These are phyloP conservation scores for Macaca nemestrina DNA, from an alignment of 2,113 vertebrate species.

Conservation along the genomic window DNA sequence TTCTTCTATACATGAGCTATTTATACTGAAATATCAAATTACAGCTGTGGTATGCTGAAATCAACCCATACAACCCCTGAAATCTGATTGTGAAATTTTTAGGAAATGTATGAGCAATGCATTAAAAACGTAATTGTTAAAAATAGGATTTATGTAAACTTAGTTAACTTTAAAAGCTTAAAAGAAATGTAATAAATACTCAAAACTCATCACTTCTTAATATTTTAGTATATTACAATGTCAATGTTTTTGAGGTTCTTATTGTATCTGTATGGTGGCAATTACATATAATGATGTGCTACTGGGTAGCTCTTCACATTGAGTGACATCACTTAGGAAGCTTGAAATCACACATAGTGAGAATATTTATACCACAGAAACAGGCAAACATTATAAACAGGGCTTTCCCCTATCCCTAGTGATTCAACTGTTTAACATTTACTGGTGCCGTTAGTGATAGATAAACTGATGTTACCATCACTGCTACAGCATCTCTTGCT, in stretches of 20 bases:
- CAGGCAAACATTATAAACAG: background rate
- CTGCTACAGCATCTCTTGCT: background rate
- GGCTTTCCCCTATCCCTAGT: background rate
- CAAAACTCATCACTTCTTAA: background rate
- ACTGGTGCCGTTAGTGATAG: background rate
- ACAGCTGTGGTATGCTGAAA: too few relatives aligned
- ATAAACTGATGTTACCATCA: too few relatives aligned
- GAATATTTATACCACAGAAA: background rate
- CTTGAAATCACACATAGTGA: background rate
- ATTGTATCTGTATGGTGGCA: background rate
- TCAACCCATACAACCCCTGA: background rate
- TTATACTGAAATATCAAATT: background rate
- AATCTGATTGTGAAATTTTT: background rate
- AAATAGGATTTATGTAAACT: background rate
- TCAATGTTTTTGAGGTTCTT: background rate
- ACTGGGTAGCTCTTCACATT: background rate
- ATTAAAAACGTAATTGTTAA: background rate
- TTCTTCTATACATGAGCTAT: background rate
- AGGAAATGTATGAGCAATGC: background rate
- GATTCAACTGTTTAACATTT: background rate
- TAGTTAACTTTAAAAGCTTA: background rate
- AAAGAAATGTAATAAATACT: background rate
- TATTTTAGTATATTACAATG: background rate
- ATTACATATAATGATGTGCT: background rate
- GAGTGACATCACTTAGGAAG: background rate